These are phyloP conservation scores for Drosophila suboccidentalis DNA, from an alignment of 2,888 invertebrate genomes.

Conservation along the genomic window DNA sequence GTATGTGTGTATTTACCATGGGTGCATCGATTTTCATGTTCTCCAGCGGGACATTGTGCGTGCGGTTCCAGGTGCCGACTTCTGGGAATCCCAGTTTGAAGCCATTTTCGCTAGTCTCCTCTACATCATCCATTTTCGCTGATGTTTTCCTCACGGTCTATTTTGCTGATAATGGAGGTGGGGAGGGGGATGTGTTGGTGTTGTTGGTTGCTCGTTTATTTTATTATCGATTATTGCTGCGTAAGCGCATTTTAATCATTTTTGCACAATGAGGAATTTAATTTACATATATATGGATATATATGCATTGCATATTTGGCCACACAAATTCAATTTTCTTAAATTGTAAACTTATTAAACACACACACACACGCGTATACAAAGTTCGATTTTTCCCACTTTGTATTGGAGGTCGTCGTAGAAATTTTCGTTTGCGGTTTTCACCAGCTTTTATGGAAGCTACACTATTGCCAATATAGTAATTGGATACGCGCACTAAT, in stretches of 20 bases:
- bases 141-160: conserved; percentile 9
- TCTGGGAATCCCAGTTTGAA: conserved; percentile 82
- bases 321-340: conserved; percentile 20
- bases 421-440: conserved; percentile 55
- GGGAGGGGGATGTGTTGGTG: conserved; percentile 6
- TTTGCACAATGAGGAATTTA: conserved; percentile 39
- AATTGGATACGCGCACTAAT: conserved; percentile 19
- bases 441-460: conserved; percentile 32
- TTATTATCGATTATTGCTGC: conserved; percentile 40
- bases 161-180: neutral
- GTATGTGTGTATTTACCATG: conserved; percentile 85
- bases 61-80: conserved; percentile 88
- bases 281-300: conserved; percentile 16
- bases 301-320: conserved; percentile 35
- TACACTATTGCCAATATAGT: conserved; percentile 24
- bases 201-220: conserved; percentile 41
- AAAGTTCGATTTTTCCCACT: conserved; percentile 80
- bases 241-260: conserved; percentile 40
- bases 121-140: conserved; percentile 65
- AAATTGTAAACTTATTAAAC: conserved; percentile 58
- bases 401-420: conserved; percentile 69
- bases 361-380: conserved; percentile 51
- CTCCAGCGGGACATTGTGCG: conserved; percentile 88
- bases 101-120: conserved; percentile 75
- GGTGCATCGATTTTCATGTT: conserved; percentile 93